A percentile compares a stretch with the other conserved stretches of the same genome.
phyloP scores from a whole-genome alignment of 2,888 invertebrate genomes.

The Pristionchus arcanus region DNA sequence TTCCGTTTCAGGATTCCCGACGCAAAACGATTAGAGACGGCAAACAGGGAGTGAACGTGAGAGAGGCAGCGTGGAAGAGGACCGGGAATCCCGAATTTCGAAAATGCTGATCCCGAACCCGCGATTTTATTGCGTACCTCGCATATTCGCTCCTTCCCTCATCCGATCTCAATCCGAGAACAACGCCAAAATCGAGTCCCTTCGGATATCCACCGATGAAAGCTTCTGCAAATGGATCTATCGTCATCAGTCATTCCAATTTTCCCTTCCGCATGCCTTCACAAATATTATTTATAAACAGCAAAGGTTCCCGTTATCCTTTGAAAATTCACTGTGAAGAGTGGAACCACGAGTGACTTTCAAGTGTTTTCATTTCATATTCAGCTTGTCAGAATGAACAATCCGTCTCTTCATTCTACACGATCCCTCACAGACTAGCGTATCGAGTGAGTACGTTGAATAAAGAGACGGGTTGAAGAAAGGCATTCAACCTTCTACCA shows the following conservation, averaged over 20 bases:
- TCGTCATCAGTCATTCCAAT: neutral
- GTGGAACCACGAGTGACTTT: neutral
- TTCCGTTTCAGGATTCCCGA: neutral
- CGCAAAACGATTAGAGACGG: neutral
- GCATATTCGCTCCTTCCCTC: conserved; percentile 74
- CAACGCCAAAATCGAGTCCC: conserved; percentile 73
- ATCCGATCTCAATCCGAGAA: conserved; percentile 69
- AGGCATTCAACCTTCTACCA: no score
- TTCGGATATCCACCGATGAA: conserved; percentile 77
- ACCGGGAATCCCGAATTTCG: no score
- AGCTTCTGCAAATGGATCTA: conserved; percentile 63
- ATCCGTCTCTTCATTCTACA: no score
- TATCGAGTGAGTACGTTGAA: no score
- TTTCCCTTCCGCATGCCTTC: no score
- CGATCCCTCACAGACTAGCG: no score
- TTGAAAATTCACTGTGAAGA: neutral
- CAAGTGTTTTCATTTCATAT: neutral
- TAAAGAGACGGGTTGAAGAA: no score
- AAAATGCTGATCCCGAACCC: no score
- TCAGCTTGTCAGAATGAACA: neutral
- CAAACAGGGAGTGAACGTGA: neutral
- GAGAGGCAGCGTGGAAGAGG: neutral
- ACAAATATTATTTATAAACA: no score
- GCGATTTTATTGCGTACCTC: conserved; percentile 55
- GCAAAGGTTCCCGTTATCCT: neutral